These are phyloP conservation scores for Manis javanica DNA, from an alignment of 2,797 vertebrate genomes.

Conservation along the genomic window DNA sequence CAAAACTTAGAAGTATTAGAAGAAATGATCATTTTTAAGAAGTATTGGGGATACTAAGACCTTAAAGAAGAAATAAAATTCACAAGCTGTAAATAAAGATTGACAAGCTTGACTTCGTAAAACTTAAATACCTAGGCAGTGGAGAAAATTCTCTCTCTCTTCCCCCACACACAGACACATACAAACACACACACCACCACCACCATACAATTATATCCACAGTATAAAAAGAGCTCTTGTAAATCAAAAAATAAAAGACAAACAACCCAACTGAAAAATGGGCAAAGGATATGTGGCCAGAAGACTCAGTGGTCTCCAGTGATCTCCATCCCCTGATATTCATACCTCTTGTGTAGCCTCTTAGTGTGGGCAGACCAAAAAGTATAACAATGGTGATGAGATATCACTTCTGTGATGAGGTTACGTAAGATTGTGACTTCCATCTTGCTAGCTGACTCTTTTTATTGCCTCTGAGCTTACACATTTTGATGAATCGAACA, in stretches of 20 bases:
- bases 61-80: conserved; percentile 35
- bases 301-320: neutral
- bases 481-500: neutral
- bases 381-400: neutral
- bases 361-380: neutral
- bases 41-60: neutral
- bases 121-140: neutral
- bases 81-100: neutral
- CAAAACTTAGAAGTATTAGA: neutral
- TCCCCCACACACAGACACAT: neutral
- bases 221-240: neutral
- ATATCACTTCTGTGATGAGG: neutral
- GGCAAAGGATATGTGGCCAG: neutral
- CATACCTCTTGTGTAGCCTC: neutral
- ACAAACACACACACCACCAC: neutral
- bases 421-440: neutral
- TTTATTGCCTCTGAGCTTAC: neutral
- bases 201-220: neutral
- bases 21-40: neutral
- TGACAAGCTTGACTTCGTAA: neutral
- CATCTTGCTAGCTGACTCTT: neutral
- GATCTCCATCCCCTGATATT: neutral
- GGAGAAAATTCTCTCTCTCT: neutral
- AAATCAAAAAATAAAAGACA: neutral
- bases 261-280: neutral